Conservation (phyloP, 2,797 vertebrate genomes). For the Phyllotis vaccarum region DNA sequence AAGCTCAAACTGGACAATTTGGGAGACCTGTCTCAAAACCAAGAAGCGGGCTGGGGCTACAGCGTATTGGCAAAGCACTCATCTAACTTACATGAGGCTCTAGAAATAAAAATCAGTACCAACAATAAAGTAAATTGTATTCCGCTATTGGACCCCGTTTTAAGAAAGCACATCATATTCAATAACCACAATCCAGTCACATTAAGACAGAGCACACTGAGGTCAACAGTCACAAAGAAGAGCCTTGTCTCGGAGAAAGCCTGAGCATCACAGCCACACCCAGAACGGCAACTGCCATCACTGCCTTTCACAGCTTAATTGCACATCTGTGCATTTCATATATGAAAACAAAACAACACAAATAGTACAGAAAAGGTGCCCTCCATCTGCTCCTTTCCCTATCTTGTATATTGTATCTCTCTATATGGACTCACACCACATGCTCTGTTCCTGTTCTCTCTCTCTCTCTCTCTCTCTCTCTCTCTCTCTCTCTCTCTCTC, state of each 20-base stretch:
- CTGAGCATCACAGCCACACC: neutral
- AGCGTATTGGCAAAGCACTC: neutral
- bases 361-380: neutral
- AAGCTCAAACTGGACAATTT: neutral
- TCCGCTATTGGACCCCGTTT: constrained; percentile 22
- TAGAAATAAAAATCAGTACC: neutral
- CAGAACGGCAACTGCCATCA: neutral
- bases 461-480: too few species aligned
- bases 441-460: neutral
- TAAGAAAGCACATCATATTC: constrained; percentile 17
- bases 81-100: neutral
- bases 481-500: too few species aligned
- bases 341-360: constrained; percentile 5
- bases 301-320: constrained; percentile 6
- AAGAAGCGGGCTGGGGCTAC: neutral
- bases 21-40: neutral
- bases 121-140: neutral
- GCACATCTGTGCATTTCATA: neutral
- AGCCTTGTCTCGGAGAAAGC: constrained; percentile 37
- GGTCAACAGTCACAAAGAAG: neutral
- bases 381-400: neutral
- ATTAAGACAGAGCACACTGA: neutral
- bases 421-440: neutral
- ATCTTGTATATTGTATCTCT: neutral
- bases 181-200: constrained; percentile 27